Conservation (phyloP, 2,797 vertebrate genomes). For the Xerus rutilus region DNA sequence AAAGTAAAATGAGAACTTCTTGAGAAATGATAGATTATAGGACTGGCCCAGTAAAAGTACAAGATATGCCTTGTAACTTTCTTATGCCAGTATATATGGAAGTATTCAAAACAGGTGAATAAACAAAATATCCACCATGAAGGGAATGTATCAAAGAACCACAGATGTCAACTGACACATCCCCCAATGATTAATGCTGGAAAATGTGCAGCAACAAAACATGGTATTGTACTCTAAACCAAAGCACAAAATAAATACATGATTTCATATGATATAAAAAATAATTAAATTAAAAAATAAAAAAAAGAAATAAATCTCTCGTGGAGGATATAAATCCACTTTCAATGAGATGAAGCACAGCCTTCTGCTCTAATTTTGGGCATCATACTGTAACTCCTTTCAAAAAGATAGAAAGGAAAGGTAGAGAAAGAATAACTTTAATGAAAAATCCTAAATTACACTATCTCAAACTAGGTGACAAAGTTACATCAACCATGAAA, state of each 20-base stretch:
- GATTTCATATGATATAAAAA: neutral
- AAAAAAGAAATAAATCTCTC: neutral
- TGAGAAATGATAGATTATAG: neutral
- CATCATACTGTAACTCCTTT: too few species aligned
- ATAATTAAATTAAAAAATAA: too few species aligned
- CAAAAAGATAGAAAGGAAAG: neutral
- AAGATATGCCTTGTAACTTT: neutral
- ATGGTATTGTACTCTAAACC: neutral
- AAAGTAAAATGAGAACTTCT: too few species aligned
- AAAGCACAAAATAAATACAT: neutral
- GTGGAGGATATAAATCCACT: neutral
- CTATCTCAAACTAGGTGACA: neutral
- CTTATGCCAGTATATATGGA: neutral
- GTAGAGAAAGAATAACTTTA: neutral
- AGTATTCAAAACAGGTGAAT: neutral
- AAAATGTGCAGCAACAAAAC: neutral
- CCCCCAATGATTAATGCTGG: neutral
- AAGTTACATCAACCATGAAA: neutral
- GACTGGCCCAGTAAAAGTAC: neutral
- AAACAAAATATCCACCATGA: neutral
- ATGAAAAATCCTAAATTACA: too few species aligned
- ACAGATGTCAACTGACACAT: neutral
- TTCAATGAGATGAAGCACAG: fast-evolving
- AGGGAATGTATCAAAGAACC: too few species aligned
- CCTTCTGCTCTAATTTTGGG: too few species aligned